Conservation (phyloP, 2,113 vertebrate genomes). For the Trinectes maculatus region DNA sequence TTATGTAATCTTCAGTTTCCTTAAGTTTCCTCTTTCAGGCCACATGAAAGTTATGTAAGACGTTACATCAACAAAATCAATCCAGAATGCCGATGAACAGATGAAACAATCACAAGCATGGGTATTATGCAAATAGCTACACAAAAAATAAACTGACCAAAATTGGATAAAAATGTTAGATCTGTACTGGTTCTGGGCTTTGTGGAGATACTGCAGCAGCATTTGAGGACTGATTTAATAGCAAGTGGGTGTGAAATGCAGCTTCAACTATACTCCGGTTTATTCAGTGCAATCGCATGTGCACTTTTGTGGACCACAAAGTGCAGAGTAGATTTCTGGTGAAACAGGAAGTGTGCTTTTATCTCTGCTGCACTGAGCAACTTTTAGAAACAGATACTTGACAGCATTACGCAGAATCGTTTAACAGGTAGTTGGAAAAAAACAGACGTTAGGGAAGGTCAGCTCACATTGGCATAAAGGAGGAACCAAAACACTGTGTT, state of each 20-base stretch:
- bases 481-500: slow-evolving; percentile 37
- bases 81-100: slow-evolving; percentile 47
- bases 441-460: not conserved
- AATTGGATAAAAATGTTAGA: slow-evolving; percentile 21
- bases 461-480: slow-evolving; percentile 13
- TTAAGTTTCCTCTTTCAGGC: slow-evolving; percentile 17
- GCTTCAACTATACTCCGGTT: slow-evolving; percentile 21
- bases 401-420: slow-evolving; percentile 4
- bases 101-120: slow-evolving; percentile 37
- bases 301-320: slow-evolving; percentile 49
- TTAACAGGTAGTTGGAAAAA: slow-evolving; percentile 20
- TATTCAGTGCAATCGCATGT: slow-evolving; percentile 33
- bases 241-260: slow-evolving; percentile 26
- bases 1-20: slow-evolving; percentile 25
- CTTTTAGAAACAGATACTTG: slow-evolving; percentile 50
- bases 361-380: slow-evolving; percentile 63
- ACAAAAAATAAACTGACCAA: slow-evolving; percentile 33
- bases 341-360: slow-evolving; percentile 76
- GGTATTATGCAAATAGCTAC: slow-evolving; percentile 30
- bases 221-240: slow-evolving; percentile 8
- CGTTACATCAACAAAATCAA: slow-evolving; percentile 46
- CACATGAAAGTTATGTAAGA: slow-evolving; percentile 24
- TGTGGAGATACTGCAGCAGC: not conserved
- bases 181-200: not conserved
- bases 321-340: slow-evolving; percentile 61